Base-by-base conservation (phyloP, 2,888 invertebrate genomes). In the Tanytarsus gracilentus region DNA sequence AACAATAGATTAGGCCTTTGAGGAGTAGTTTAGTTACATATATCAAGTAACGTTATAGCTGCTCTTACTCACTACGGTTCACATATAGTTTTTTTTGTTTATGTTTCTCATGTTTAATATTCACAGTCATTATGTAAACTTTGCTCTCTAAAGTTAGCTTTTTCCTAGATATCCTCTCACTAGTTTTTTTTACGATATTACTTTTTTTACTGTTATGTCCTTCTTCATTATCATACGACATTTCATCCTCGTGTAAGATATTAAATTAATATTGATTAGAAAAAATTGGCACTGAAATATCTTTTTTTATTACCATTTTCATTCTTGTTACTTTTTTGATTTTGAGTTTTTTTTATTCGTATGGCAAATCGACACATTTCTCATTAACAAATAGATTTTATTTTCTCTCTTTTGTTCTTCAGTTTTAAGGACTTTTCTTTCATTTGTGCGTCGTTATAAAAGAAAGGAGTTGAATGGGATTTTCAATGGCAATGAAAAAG, bases 1-100 rank as follows among this genome's bases (percentile, higher is more conserved):
- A 55, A 55, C 55, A 40, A 55, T 55, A 55, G 55, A 55, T 55
- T 55, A 55, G 55, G 55, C 55, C 55, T 55, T 55, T 55, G 40
- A 55, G 55, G 55, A 55, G 40, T 55, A 51, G 26, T 49, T 49
- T 40, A 55, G 55, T 39, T 55, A 55, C 55, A 55, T 55, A 55
- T 33, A 55, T 55, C 16, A 44, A 44, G 55, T 55, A 55, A 55
- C 55, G 40, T 33, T 40, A 16, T 51, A 39, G 40, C 55, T 55
- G n/a, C 14, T 52, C 55, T 55, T 40, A 55, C 25, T 5, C 27
- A 16, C 55, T 53, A 53, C n/a, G 21, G 39, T 52, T 55, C 40
- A 55, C 55, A 55, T 55, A 40, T 14, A 55, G 7, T 55, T 55
- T 39, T 33, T 53, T n/a, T n/a, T n/a, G n/a, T n/a, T 44, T 18